Conservation (phyloP, 2,797 vertebrate species). For the Pseudomugil gertrudae region DNA sequence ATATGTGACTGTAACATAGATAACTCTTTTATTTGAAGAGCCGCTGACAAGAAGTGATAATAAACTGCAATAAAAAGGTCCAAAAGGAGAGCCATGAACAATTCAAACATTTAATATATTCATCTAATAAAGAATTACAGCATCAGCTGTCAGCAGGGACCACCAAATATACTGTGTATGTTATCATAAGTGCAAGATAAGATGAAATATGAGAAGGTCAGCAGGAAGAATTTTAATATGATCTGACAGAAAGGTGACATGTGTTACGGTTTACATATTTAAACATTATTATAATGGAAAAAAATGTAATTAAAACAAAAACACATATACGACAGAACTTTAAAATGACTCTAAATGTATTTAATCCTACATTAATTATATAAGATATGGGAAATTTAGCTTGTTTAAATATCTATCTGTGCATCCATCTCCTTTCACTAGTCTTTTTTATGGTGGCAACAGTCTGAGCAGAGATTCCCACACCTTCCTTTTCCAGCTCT, state of each 20-base stretch:
- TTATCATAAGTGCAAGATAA: neutral
- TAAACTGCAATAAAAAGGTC: conserved; percentile 27
- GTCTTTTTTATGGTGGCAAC: neutral
- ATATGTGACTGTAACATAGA: neutral
- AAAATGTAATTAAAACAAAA: neutral
- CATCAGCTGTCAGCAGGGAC: neutral
- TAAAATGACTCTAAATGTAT: neutral
- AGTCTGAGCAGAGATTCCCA: neutral
- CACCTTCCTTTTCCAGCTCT: no score
- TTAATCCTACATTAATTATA: neutral
- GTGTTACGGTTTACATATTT: neutral
- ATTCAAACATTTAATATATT: conserved; percentile 12
- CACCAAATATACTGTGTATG: neutral
- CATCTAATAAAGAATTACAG: neutral
- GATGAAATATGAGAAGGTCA: conserved; percentile 1
- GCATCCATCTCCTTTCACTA: neutral
- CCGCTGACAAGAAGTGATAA: conserved; percentile 11
- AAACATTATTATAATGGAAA: neutral
- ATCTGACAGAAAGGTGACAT: neutral
- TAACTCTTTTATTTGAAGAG: conserved; percentile 10
- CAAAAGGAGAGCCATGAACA: conserved; percentile 1
- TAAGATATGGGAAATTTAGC: neutral
- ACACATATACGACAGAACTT: no score
- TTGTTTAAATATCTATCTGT: neutral
- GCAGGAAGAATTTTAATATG: no score